phyloP scores from a whole-genome alignment of 2,113 vertebrate genomes.

The Peucedramus taeniatus region DNA sequence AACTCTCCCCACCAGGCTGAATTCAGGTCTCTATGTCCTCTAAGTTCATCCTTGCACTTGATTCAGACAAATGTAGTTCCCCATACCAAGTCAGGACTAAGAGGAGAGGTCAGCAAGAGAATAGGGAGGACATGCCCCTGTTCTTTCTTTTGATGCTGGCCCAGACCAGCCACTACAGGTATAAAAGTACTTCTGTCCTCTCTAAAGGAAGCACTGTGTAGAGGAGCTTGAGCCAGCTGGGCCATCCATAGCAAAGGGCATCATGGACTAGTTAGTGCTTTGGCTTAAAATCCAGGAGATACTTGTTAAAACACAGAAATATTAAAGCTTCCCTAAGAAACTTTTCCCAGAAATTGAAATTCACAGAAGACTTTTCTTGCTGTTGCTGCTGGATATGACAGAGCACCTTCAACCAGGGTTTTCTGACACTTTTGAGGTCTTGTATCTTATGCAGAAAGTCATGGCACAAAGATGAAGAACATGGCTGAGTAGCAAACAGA shows the following conservation, averaged over 20 bases:
- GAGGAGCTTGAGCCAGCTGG: neutral
- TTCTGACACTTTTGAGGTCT: neutral
- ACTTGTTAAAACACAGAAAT: neutral
- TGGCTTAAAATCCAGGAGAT: neutral
- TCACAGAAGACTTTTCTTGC: neutral
- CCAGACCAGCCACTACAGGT: neutral
- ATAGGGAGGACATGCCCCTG: fast-evolving
- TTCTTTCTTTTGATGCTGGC: neutral
- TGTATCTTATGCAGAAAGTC: neutral
- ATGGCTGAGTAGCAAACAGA: neutral
- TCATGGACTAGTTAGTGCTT: neutral
- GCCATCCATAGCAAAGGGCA: neutral
- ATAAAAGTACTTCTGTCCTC: neutral
- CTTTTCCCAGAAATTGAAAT: neutral
- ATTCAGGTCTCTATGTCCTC: neutral
- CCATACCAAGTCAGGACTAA: fast-evolving
- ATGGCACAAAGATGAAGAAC: neutral
- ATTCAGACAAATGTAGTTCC: neutral
- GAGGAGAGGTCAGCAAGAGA: neutral
- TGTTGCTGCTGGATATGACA: neutral
- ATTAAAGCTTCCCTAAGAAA: neutral
- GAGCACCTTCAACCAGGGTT: neutral
- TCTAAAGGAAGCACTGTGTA: neutral
- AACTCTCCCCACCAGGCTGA: neutral
- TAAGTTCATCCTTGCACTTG: neutral